These are phyloP conservation scores for Drosophila engyochracea DNA, from an alignment of 2,888 invertebrate genomes.

Conservation along the genomic window DNA sequence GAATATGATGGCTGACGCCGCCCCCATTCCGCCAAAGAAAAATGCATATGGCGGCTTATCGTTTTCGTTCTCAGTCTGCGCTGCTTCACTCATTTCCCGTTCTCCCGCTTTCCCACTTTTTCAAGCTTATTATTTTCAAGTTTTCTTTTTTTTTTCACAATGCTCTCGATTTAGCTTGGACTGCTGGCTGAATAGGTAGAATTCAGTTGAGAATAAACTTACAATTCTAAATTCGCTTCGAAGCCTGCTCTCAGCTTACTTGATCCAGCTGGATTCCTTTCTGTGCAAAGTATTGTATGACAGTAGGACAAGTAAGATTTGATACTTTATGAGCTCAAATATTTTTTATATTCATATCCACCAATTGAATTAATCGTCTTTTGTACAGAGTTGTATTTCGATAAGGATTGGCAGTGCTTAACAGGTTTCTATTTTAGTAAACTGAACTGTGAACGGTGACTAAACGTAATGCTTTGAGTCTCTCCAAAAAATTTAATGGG, in stretches of 20 bases:
- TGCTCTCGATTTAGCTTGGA: not conserved
- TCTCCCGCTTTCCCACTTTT: not conserved
- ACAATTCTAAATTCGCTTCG: not conserved
- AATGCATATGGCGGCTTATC: conserved; percentile 63
- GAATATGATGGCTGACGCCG: conserved; percentile 98
- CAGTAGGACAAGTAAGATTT: too few species aligned
- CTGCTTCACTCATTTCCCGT: conserved; percentile 7
- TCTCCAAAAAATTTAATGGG: not conserved
- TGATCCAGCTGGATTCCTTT: not conserved
- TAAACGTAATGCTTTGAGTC: not conserved
- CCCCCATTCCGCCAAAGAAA: conserved; percentile 89
- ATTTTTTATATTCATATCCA: not conserved
- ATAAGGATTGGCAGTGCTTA: not conserved
- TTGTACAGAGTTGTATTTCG: not conserved
- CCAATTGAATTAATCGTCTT: not conserved
- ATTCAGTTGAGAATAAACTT: not conserved
- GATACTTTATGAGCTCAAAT: not conserved
- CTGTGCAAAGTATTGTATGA: not conserved
- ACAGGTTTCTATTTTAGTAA: not conserved
- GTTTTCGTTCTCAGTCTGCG: conserved; percentile 22
- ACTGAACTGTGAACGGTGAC: not conserved
- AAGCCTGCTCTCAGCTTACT: not conserved
- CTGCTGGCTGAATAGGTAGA: conserved; percentile 5
- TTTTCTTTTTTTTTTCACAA: not conserved
- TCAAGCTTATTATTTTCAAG: not conserved